A percentile compares a stretch with the other conserved stretches of the same genome.
phyloP scores from a whole-genome alignment of 2,888 invertebrate species.

The Drosophila tanythrix region DNA sequence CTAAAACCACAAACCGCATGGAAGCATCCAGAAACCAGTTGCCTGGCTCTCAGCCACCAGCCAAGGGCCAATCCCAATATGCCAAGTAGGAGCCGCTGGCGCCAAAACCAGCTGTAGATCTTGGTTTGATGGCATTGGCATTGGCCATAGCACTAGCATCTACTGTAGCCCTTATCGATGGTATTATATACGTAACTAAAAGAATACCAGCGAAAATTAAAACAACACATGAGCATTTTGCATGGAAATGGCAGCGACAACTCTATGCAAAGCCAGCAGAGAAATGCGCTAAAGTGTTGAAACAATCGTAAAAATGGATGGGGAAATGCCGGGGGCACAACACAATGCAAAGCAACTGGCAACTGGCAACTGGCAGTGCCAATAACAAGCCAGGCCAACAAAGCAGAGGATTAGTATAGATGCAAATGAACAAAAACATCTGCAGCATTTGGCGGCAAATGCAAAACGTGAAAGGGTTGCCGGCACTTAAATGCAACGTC shows the following conservation, averaged over 20 bases:
- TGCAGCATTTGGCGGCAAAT: conserved; percentile 60
- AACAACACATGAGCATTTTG: conserved; percentile 29
- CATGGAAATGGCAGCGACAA: conserved; percentile 33
- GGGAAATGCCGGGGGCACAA: conserved; percentile 47
- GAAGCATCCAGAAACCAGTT: conserved; percentile 9
- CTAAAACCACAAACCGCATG: conserved; percentile 68
- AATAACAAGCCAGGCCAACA: conserved; percentile 38
- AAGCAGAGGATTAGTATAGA: conserved; percentile 66
- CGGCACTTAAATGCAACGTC: conserved; percentile 69
- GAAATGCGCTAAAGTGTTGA: conserved; percentile 77
- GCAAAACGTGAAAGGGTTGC: conserved; percentile 51
- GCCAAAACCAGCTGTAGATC: conserved; percentile 46
- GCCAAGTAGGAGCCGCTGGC: conserved; percentile 65
- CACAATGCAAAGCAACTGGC: conserved; percentile 28
- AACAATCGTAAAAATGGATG: conserved; percentile 77
- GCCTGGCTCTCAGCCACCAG: conserved; percentile 11
- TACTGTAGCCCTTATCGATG: conserved; percentile 57
- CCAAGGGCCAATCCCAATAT: conserved; percentile 60
- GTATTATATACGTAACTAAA: conserved; percentile 64
- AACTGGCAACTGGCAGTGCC: conserved; percentile 42
- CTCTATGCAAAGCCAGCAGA: conserved; percentile 58
- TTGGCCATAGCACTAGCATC: conserved; percentile 14
- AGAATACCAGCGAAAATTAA: conserved; percentile 32
- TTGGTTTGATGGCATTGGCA: conserved; percentile 17
- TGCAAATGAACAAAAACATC: conserved; percentile 76